phyloP scores from a whole-genome alignment of 2,797 vertebrate genomes.

The Helicolenus hilgendorfi region DNA sequence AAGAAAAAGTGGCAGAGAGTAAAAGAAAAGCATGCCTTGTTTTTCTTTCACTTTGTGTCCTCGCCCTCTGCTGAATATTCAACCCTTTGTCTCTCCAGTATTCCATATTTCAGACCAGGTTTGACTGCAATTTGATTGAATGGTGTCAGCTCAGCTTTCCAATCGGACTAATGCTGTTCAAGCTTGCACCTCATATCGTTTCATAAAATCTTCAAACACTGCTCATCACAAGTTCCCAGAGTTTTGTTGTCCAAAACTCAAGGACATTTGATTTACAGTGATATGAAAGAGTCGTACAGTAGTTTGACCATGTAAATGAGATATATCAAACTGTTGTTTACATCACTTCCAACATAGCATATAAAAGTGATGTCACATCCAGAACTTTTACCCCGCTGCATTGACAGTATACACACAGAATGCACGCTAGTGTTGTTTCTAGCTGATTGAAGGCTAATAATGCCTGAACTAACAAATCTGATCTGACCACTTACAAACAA shows the following conservation, averaged over 20 bases:
- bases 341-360: not conserved
- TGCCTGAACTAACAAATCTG: not conserved
- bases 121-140: not conserved
- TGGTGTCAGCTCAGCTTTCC: not conserved
- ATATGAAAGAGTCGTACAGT: not conserved
- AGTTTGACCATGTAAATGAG: not conserved
- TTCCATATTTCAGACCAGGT: not conserved
- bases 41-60: slow-evolving; percentile 38
- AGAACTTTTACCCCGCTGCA: not conserved
- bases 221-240: not conserved
- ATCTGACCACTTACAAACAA: not conserved
- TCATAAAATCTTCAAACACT: not conserved
- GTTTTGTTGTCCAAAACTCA: too few relatives aligned
- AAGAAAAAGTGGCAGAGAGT: slow-evolving; percentile 31
- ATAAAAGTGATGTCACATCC: not conserved
- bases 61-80: slow-evolving; percentile 49
- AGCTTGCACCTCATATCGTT: not conserved
- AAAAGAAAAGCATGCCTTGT: slow-evolving; percentile 9
- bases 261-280: not conserved
- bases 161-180: not conserved
- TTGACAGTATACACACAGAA: not conserved
- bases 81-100: slow-evolving; percentile 14
- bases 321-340: not conserved
- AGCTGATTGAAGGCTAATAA: not conserved
- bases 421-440: not conserved